phyloP scores from a whole-genome alignment of 2,888 invertebrate species.

The Zelleria hepariella region DNA sequence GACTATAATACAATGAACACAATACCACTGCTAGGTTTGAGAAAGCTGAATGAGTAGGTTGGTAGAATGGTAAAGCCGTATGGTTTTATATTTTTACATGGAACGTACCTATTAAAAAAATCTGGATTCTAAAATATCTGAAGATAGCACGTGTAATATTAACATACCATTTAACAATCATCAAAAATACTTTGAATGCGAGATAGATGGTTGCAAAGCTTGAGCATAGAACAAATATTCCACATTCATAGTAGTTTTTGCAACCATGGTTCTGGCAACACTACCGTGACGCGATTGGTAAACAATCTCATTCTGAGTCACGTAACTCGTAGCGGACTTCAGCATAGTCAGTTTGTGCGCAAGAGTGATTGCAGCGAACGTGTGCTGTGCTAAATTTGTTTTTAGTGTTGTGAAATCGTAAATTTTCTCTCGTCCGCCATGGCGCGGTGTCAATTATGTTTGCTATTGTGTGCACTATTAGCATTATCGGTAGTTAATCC shows the following conservation, averaged over 20 bases:
- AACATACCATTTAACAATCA: too few species aligned
- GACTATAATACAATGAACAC: too few species aligned
- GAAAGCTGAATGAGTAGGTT: too few species aligned
- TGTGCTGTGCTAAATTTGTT: slow-evolving; percentile 1
- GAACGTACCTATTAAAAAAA: too few species aligned
- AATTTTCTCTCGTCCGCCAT: slow-evolving; percentile 21
- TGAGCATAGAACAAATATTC: too few species aligned
- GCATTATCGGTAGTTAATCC: slow-evolving; percentile 28
- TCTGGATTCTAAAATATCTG: too few species aligned
- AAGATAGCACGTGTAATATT: too few species aligned
- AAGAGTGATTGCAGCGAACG: background rate
- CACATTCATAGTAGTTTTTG: background rate
- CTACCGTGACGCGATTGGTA: background rate
- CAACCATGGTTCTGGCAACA: background rate
- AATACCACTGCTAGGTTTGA: too few species aligned
- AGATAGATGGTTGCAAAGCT: too few species aligned
- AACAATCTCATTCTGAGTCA: background rate
- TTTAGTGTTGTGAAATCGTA: slow-evolving; percentile 12
- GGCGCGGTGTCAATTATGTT: slow-evolving; percentile 29
- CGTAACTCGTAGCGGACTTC: background rate
- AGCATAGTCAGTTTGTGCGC: background rate
- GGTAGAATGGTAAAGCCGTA: too few species aligned
- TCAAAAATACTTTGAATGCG: too few species aligned
- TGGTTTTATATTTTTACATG: too few species aligned
- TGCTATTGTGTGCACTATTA: slow-evolving; percentile 34